Evolutionary conservation across 2,797 vertebrate species (phyloP).

Genomic region (Periophthalmus magnuspinnatus): DNA sequence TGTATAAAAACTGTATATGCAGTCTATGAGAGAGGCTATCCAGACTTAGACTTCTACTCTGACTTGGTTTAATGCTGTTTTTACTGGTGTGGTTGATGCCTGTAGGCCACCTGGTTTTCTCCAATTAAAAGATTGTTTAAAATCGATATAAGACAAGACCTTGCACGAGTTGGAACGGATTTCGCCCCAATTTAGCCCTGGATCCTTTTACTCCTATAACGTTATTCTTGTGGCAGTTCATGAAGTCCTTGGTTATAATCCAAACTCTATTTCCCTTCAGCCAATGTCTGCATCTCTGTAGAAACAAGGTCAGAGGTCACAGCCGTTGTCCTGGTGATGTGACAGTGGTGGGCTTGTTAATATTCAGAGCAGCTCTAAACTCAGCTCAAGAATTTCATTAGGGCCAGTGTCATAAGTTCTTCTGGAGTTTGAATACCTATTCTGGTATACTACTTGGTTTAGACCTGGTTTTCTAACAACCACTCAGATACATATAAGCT

Average conservation of each 20-base stretch:
- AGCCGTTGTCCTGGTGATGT: not conserved
- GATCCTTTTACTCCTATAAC: not conserved
- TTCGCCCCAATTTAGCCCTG: not conserved
- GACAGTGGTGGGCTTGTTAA: not conserved
- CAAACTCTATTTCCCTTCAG: constrained; percentile 12
- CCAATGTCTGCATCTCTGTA: not conserved
- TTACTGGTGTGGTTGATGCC: not conserved
- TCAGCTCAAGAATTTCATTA: not conserved
- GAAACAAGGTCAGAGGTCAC: not conserved
- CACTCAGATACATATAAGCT: too few relatives aligned
- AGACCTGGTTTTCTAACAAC: too few relatives aligned
- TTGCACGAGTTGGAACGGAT: not conserved
- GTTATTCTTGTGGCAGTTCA: not conserved
- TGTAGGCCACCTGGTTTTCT: not conserved
- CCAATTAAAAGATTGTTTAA: not conserved
- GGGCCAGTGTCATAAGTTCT: not conserved
- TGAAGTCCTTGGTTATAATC: not conserved
- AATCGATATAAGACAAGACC: not conserved
- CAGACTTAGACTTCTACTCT: not conserved
- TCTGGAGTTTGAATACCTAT: too few relatives aligned
- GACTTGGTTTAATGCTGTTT: not conserved
- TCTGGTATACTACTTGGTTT: too few relatives aligned
- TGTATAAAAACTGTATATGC: too few relatives aligned
- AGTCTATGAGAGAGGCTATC: not conserved
- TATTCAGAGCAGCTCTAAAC: constrained; percentile 4